Base-by-base conservation (phyloP, 2,888 invertebrate genomes). In the Phymatocera aterrima region DNA sequence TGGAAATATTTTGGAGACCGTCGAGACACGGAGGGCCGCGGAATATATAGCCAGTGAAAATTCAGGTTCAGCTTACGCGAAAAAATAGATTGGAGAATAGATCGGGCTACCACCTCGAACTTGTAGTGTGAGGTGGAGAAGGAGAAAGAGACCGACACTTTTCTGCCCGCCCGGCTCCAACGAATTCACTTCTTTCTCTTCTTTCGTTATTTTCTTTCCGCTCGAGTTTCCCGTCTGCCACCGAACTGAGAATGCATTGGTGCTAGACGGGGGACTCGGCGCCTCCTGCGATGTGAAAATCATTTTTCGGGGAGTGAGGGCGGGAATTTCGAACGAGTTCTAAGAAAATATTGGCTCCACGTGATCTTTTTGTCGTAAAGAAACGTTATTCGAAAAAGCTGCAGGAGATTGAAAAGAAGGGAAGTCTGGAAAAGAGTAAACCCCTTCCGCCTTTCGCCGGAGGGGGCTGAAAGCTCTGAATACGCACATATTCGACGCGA, bases 321-420 rank as follows among this genome's bases (percentile, higher is more conserved):
- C 72, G 72, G 72, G 72, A 72, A 72, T 72, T 72, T 48, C 72
- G 72, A 51, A 72, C 51, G 51, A 72, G 72, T 72, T 51, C 51
- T 72, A 72, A 51, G 51, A 72, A 72, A 72, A 72, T 72, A 72
- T 72, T 72, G 51, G 72, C 72, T 48, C 34, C 72, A n/a, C n/a
- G 72, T 72, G 51, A 51, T 72, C 72, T 51, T 72, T 72, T 68
- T 18, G 72, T 72, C 72, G 31, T 48, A 34, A 51, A 48, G 72
- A 72, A 72, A 57, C 57, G 57, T n/a, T 21, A 24, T 46, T 15
- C 43, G 18, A 40, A 24, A n/a, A n/a, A n/a, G n/a, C n/a, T n/a
- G n/a, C n/a, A 34, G 34, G 51, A 51, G 72, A 72, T 72, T 72
- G 72, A 72, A 72, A 72, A 51, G 51, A 18, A 8, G 34, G 10